Conservation (phyloP, 1,140 invertebrate species). For the Plodia interpunctella region DNA sequence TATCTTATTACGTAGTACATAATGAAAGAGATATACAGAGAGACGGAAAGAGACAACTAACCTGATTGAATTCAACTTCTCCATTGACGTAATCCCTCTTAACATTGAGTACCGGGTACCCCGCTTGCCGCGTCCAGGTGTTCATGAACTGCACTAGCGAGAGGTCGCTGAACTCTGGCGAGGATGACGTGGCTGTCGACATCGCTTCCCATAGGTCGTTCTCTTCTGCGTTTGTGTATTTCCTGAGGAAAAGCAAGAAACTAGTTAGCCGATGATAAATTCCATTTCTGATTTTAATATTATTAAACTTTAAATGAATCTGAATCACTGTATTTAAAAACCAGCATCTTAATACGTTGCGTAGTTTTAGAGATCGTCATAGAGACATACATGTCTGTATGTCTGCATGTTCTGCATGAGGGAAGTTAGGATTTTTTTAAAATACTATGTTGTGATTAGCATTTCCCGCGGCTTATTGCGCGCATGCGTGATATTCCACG, state of each 20-base stretch:
- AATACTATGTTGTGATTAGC: too few species aligned
- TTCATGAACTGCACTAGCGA: conserved; percentile 86
- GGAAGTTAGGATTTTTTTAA: too few species aligned
- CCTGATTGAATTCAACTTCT: conserved; percentile 74
- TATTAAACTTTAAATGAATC: too few species aligned
- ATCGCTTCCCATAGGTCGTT: conserved; percentile 85
- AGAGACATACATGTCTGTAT: too few species aligned
- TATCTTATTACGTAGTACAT: too few species aligned
- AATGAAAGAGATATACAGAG: neutral
- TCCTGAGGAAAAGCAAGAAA: conserved; percentile 51
- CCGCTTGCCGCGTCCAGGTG: conserved; percentile 89
- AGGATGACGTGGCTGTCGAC: conserved; percentile 69
- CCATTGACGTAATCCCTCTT: conserved; percentile 69
- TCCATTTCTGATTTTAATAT: neutral
- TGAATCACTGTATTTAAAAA: too few species aligned
- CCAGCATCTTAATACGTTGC: too few species aligned
- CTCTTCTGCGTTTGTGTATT: conserved; percentile 82
- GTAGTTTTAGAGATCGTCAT: too few species aligned
- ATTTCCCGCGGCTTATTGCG: too few species aligned
- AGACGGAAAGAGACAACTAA: conserved; percentile 23
- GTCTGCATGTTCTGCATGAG: too few species aligned
- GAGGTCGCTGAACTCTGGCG: conserved; percentile 64
- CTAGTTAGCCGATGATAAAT: neutral
- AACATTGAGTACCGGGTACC: conserved; percentile 87
- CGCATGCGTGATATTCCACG: too few species aligned